phyloP scores from a whole-genome alignment of 2,113 vertebrate species.

The Microcebus griseorufus region DNA sequence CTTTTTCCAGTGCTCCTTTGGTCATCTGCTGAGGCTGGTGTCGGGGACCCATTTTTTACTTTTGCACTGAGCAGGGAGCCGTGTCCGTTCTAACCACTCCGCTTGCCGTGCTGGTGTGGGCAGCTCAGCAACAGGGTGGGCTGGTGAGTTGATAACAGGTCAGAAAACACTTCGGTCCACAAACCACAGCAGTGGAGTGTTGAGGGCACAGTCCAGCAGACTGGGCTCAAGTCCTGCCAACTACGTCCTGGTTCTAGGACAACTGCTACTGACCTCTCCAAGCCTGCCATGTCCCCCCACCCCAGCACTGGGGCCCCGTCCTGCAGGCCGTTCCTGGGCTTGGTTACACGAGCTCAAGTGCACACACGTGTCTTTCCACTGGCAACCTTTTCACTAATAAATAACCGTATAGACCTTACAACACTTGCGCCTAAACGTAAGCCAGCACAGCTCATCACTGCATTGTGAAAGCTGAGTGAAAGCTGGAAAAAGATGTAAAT shows the following conservation, averaged over 20 bases:
- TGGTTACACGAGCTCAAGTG: neutral
- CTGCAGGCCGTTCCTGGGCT: neutral
- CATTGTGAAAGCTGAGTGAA: neutral
- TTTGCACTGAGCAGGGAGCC: neutral
- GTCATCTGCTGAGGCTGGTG: neutral
- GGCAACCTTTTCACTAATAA: neutral
- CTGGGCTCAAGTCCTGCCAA: neutral
- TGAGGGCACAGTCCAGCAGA: neutral
- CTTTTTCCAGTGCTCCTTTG: neutral
- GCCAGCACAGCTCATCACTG: neutral
- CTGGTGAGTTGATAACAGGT: rapidly evolving
- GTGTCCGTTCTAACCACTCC: neutral
- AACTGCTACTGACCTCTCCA: neutral
- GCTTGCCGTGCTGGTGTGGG: too few relatives aligned
- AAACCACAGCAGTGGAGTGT: rapidly evolving
- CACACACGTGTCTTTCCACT: too few relatives aligned
- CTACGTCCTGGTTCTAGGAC: neutral
- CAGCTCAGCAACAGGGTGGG: neutral
- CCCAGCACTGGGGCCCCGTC: rapidly evolving
- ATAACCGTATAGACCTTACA: neutral
- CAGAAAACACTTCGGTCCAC: neutral
- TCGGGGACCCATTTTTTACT: neutral
- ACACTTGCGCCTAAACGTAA: neutral
- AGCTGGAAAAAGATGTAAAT: neutral
- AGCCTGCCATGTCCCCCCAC: neutral